Evolutionary conservation across 2,797 vertebrate genomes (phyloP).

Genomic region (Cuculus canorus): DNA sequence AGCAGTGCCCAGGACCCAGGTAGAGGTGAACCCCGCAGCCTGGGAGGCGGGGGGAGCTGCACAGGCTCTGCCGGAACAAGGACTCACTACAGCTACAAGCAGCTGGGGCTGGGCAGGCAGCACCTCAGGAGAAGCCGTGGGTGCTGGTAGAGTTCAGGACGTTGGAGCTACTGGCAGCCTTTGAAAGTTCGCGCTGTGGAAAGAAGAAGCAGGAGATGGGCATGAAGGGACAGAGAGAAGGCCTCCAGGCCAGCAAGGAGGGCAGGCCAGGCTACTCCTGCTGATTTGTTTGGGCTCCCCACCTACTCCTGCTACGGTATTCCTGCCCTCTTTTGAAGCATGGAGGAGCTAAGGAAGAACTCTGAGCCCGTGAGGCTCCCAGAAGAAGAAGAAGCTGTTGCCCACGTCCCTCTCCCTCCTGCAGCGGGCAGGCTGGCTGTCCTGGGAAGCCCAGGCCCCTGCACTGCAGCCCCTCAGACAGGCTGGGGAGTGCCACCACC

Average conservation of each 20-base stretch:
- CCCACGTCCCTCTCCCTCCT: not conserved
- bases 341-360: not conserved
- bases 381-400: too few species aligned
- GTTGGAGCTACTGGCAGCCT: conserved; percentile 80
- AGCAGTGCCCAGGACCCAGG: too few species aligned
- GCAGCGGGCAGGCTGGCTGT: not conserved
- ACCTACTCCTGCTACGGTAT: too few species aligned
- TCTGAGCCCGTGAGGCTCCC: rapidly evolving
- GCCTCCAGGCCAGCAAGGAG: not conserved
- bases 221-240: not conserved
- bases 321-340: too few species aligned
- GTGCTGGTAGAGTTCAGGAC: conserved; percentile 89
- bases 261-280: not conserved
- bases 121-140: conserved; percentile 56
- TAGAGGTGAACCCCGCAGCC: not conserved
- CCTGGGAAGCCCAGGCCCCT: not conserved
- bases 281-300: not conserved
- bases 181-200: conserved; percentile 90
- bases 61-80: not conserved
- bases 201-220: not conserved
- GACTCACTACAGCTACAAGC: rapidly evolving
- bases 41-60: rapidly evolving
- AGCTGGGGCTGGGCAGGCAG: not conserved
- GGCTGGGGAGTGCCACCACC: not conserved
- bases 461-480: not conserved